A percentile compares a stretch with the other conserved stretches of the same genome.
phyloP scores from a whole-genome alignment of 1,140 invertebrate species.

The Penaeus japonicus region DNA sequence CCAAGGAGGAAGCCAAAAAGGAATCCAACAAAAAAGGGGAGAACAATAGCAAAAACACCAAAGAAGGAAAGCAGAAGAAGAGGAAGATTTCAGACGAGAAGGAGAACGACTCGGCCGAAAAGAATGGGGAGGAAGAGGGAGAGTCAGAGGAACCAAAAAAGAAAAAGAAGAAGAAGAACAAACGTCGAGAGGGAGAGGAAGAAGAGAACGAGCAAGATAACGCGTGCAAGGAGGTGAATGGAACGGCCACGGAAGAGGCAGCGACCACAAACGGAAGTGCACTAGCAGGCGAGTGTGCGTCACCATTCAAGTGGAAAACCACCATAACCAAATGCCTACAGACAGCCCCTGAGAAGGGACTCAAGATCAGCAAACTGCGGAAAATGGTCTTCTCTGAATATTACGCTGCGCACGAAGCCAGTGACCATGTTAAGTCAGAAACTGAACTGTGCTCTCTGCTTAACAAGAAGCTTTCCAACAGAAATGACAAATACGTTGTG shows the following conservation, averaged over 20 bases:
- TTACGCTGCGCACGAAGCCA: neutral
- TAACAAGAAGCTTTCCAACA: neutral
- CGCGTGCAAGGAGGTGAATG: neutral
- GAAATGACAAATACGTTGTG: neutral
- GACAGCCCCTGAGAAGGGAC: neutral
- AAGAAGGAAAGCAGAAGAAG: neutral
- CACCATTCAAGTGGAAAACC: neutral
- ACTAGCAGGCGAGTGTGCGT: neutral
- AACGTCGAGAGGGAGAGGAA: neutral
- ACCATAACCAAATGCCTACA: neutral
- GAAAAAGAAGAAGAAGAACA: neutral
- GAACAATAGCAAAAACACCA: neutral
- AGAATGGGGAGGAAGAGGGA: neutral
- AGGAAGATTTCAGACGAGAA: neutral
- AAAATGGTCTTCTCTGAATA: neutral
- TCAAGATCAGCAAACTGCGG: neutral
- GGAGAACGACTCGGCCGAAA: neutral
- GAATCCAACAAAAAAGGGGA: neutral
- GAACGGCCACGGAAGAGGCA: neutral
- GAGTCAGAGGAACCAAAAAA: neutral
- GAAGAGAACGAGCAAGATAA: neutral
- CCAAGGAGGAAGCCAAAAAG: neutral
- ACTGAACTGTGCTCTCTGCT: neutral
- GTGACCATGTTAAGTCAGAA: neutral
- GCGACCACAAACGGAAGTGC: neutral